Conservation (phyloP, 2,797 vertebrate species). For the Anguilla obscura region DNA sequence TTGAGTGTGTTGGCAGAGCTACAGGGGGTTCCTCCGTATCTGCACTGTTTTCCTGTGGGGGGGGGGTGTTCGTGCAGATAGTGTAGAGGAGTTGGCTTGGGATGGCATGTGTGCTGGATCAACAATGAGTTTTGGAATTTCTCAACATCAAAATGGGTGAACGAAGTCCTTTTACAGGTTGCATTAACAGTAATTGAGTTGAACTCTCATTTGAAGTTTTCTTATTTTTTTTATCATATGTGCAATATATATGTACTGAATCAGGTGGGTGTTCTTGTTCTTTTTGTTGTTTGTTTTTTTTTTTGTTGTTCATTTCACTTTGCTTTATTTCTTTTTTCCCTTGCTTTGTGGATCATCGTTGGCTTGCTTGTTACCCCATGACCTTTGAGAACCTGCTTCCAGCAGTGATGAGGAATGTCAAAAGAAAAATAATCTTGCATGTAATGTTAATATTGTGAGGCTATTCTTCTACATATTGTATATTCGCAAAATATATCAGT, state of each 20-base stretch:
- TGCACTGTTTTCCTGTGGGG: background rate
- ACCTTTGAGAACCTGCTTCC: constrained; percentile 69
- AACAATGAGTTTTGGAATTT: background rate
- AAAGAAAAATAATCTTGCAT: constrained; percentile 76
- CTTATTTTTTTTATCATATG: constrained; percentile 59
- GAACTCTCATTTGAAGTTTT: constrained; percentile 53
- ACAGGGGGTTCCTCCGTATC: background rate
- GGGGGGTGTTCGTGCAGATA: background rate
- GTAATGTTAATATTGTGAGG: constrained; percentile 75
- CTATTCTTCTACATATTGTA: constrained; percentile 81
- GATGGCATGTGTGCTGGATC: background rate
- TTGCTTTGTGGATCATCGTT: constrained; percentile 50
- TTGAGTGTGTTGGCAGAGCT: background rate
- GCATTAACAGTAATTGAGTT: constrained; percentile 66
- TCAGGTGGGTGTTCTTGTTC: constrained; percentile 48
- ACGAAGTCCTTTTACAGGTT: constrained; percentile 69
- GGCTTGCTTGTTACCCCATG: constrained; percentile 50
- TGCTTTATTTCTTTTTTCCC: constrained; percentile 46
- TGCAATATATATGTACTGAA: constrained; percentile 70
- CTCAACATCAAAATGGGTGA: constrained; percentile 72
- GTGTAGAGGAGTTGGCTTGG: constrained; percentile 32
- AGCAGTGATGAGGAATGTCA: constrained; percentile 65
- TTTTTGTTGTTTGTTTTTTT: constrained; percentile 40
- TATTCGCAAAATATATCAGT: constrained; percentile 84
- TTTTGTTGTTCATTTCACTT: constrained; percentile 44